A percentile compares a stretch with the other conserved stretches of the same genome.
Evolutionary conservation across 64 coral and sea anemone genomes (phyloP).

Genomic region (Dendrophyllia cribrosa): DNA sequence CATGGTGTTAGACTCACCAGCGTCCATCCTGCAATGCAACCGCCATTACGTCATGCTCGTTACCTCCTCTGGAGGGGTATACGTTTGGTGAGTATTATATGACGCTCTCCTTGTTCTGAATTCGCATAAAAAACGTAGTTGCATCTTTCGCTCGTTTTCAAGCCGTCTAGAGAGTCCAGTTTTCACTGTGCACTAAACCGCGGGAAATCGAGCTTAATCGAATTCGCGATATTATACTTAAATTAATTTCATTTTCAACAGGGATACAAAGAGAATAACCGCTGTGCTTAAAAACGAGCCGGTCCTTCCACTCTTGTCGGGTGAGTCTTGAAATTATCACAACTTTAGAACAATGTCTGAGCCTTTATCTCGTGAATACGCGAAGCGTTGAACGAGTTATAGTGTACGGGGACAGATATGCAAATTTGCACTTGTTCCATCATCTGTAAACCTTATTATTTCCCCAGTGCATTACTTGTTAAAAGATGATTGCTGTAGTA

Average conservation of each 20-base stretch:
- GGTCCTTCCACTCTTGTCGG: constrained; percentile 80
- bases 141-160: no score
- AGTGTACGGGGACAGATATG: no score
- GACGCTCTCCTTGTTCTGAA: no score
- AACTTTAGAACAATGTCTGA: no score
- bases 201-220: no score
- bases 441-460: no score
- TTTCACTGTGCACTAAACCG: no score
- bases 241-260: background rate
- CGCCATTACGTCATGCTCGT: constrained; percentile 95
- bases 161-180: no score
- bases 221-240: background rate
- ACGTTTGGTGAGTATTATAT: constrained; percentile 85
- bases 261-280: constrained; percentile 81
- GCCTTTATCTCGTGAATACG: background rate
- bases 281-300: constrained; percentile 88
- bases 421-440: no score
- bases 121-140: no score
- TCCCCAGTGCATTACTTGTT: no score
- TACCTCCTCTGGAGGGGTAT: constrained; percentile 96
- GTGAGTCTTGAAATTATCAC: constrained; percentile 1
- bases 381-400: background rate
- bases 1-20: constrained; percentile 85
- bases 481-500: no score
- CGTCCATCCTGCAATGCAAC: constrained; percentile 91